Evolutionary conservation across 30 jellyfish, hydroid and myxozoan genomes (phyloP).

Genomic region (Aurelia sp.): DNA sequence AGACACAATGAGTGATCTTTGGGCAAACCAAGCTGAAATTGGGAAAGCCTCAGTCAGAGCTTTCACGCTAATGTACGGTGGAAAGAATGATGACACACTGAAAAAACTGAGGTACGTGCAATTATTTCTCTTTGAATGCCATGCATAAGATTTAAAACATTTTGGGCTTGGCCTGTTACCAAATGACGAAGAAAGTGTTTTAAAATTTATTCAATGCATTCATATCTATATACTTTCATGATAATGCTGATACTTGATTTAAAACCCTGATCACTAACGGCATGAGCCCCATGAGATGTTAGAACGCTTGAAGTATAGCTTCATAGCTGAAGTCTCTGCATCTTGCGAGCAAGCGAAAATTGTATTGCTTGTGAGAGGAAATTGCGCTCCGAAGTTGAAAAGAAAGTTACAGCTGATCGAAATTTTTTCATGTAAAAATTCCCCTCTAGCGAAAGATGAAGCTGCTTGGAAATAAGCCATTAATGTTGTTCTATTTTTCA

Average conservation of each 20-base stretch:
- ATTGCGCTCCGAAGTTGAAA: too few relatives aligned
- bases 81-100: slow-evolving; percentile 33
- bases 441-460: too few relatives aligned
- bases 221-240: not conserved
- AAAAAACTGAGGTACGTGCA: slow-evolving; percentile 28
- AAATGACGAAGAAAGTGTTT: slow-evolving; percentile 11
- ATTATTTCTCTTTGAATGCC: slow-evolving; percentile 26
- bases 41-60: slow-evolving; percentile 46
- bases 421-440: too few relatives aligned
- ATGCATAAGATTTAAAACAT: slow-evolving; percentile 25
- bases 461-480: too few relatives aligned
- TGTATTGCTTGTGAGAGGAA: too few relatives aligned
- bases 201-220: slow-evolving; percentile 33
- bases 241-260: too few relatives aligned
- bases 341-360: too few relatives aligned
- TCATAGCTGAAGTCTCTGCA: too few relatives aligned
- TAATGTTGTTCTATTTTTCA: not conserved
- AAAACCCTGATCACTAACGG: too few relatives aligned
- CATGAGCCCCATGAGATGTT: too few relatives aligned
- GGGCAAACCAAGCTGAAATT: slow-evolving; percentile 61
- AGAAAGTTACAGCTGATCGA: too few relatives aligned
- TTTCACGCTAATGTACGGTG: slow-evolving; percentile 48
- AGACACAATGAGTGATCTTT: slow-evolving; percentile 55
- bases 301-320: too few relatives aligned
- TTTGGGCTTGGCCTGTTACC: not conserved